phyloP scores from a whole-genome alignment of 2,113 vertebrate species.

The Myotis davidii region DNA sequence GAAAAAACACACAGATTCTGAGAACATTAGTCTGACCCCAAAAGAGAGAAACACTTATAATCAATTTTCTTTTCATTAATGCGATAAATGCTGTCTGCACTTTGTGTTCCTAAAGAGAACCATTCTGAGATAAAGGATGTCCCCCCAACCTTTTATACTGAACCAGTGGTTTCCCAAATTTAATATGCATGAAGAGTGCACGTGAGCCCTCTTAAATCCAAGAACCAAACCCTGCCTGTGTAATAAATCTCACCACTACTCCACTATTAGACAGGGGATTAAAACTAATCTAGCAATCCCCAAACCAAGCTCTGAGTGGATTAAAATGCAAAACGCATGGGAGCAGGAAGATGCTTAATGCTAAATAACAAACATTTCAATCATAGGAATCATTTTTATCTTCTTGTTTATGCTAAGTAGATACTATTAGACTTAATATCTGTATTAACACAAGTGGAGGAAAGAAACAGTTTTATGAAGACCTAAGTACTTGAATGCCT shows the following conservation, averaged over 20 bases:
- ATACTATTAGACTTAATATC: slow-evolving; percentile 89
- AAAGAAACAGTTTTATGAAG: slow-evolving; percentile 83
- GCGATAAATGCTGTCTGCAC: slow-evolving; percentile 78
- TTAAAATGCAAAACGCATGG: slow-evolving; percentile 89
- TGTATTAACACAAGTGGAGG: slow-evolving; percentile 85
- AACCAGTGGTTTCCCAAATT: slow-evolving; percentile 83
- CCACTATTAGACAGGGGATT: slow-evolving; percentile 90
- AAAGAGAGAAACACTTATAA: slow-evolving; percentile 73
- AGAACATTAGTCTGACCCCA: slow-evolving; percentile 72
- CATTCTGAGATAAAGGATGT: slow-evolving; percentile 82
- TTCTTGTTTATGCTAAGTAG: slow-evolving; percentile 91
- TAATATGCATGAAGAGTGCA: slow-evolving; percentile 87
- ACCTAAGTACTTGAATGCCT: slow-evolving; percentile 80
- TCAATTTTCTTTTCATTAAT: slow-evolving; percentile 81
- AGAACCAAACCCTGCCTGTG: slow-evolving; percentile 87
- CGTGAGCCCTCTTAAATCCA: slow-evolving; percentile 88
- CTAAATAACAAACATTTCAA: slow-evolving; percentile 91
- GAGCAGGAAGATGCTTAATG: slow-evolving; percentile 87
- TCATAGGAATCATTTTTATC: slow-evolving; percentile 90
- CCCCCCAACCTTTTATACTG: slow-evolving; percentile 82
- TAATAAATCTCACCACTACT: slow-evolving; percentile 90
- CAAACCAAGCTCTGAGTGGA: slow-evolving; percentile 89
- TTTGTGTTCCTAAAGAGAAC: slow-evolving; percentile 80
- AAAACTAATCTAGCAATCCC: slow-evolving; percentile 92
- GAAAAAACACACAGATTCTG: background rate